phyloP scores from a whole-genome alignment of 2,888 invertebrate genomes.

The Stegana nigrithorax region DNA sequence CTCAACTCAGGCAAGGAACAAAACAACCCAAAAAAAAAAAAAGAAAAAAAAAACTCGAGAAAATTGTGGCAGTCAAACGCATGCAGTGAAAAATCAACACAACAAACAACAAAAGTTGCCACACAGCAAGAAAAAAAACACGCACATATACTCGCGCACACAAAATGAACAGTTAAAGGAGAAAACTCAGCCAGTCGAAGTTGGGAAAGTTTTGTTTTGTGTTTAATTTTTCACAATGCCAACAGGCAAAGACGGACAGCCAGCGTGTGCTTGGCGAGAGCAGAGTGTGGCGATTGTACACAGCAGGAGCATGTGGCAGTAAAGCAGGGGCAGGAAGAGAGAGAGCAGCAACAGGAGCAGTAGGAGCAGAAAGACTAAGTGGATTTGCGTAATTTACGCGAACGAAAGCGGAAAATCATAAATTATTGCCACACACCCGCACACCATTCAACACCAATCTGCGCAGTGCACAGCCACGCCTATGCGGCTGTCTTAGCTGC shows the following conservation, averaged over 20 bases:
- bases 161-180: too few relatives aligned
- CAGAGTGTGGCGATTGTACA: too few relatives aligned
- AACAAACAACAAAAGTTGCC: not conserved
- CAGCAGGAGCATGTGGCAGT: too few relatives aligned
- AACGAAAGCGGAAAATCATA: constrained; percentile 49
- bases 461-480: not conserved
- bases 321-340: not conserved
- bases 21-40: not conserved
- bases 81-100: not conserved
- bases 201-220: not conserved
- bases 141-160: too few relatives aligned
- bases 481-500: not conserved
- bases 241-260: too few relatives aligned
- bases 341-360: not conserved
- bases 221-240: not conserved
- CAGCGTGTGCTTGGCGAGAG: too few relatives aligned
- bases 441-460: not conserved
- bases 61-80: not conserved
- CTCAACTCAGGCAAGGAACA: too few relatives aligned
- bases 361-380: constrained; percentile 48
- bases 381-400: constrained; percentile 61
- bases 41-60: not conserved
- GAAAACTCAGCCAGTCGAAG: not conserved
- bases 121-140: too few relatives aligned
- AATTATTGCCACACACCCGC: constrained; percentile 40